Conservation (phyloP, 2,113 vertebrate species). For the Heterochromis multidens region DNA sequence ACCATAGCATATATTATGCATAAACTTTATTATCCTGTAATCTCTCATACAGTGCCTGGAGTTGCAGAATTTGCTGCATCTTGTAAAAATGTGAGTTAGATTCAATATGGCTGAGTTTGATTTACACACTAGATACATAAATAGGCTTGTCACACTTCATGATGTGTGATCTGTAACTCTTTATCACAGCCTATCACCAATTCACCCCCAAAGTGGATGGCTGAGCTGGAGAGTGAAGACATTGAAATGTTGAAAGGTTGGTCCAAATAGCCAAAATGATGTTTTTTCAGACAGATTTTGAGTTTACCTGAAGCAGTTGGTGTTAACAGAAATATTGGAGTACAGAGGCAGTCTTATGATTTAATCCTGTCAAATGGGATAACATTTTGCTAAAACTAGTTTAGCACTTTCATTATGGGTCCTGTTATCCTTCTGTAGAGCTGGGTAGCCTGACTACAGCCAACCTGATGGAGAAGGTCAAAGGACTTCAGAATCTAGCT, state of each 20-base stretch:
- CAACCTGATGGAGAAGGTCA: constrained; percentile 98
- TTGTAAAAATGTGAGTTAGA: constrained; percentile 93
- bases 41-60: constrained; percentile 85
- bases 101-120: background rate
- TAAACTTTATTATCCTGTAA: background rate
- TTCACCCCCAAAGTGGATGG: constrained; percentile 98
- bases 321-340: background rate
- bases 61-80: constrained; percentile 97
- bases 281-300: background rate
- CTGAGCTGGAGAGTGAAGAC: constrained; percentile 95
- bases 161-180: background rate
- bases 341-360: background rate
- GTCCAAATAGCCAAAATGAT: background rate
- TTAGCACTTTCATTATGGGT: background rate
- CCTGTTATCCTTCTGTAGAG: constrained; percentile 69
- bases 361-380: constrained; percentile 9
- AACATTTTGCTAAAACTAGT: background rate
- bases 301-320: background rate
- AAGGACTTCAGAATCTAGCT: constrained; percentile 95
- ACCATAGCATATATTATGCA: background rate
- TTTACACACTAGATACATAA: constrained; percentile 1
- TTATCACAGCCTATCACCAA: constrained; percentile 87
- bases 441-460: constrained; percentile 95
- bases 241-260: constrained; percentile 97
- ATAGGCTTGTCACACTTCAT: background rate